These are phyloP conservation scores for Axinella damicornis DNA, from an alignment of 37 sponge, comb jelly and placozoan species.

Conservation along the genomic window DNA sequence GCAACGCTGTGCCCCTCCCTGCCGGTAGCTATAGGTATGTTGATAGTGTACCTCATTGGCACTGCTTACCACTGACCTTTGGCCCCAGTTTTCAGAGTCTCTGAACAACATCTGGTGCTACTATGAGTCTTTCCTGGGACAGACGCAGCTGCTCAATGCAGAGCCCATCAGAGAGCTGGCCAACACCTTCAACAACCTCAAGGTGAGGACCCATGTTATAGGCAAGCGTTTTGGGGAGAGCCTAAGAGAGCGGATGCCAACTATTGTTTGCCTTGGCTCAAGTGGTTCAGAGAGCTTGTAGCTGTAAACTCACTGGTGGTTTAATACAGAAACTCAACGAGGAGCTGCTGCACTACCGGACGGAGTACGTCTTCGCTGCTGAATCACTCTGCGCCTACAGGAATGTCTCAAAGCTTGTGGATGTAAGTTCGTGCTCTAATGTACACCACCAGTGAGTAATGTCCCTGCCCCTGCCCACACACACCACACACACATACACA, in stretches of 20 bases:
- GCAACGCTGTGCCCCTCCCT: no score
- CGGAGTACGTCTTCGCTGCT: conserved; percentile 44
- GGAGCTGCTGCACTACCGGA: conserved; percentile 50
- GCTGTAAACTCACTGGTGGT: neutral
- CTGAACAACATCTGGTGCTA: conserved; percentile 60
- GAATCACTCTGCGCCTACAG: conserved; percentile 67
- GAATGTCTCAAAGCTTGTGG: conserved; percentile 50
- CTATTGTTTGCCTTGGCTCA: no score
- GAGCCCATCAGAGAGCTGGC: conserved; percentile 60
- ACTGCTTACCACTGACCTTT: no score
- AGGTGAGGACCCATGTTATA: conserved; percentile 34
- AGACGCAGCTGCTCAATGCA: conserved; percentile 56
- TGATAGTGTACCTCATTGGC: no score
- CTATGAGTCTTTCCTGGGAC: conserved; percentile 66
- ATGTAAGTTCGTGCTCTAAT: conserved; percentile 30
- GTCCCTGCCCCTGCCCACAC: neutral
- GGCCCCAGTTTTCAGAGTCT: conserved; percentile 51
- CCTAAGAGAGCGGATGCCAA: no score
- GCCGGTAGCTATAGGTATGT: no score
- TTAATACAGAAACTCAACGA: conserved; percentile 54
- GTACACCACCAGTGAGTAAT: no score
- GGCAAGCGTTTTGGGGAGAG: no score
- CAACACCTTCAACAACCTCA: conserved; percentile 40
- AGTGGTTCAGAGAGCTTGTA: no score
- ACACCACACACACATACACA: no score